Percentiles rank a stretch among this genome's conserved stretches.
Conservation (phyloP, 2,113 vertebrate species). For the Coregonus clupeaformis region DNA sequence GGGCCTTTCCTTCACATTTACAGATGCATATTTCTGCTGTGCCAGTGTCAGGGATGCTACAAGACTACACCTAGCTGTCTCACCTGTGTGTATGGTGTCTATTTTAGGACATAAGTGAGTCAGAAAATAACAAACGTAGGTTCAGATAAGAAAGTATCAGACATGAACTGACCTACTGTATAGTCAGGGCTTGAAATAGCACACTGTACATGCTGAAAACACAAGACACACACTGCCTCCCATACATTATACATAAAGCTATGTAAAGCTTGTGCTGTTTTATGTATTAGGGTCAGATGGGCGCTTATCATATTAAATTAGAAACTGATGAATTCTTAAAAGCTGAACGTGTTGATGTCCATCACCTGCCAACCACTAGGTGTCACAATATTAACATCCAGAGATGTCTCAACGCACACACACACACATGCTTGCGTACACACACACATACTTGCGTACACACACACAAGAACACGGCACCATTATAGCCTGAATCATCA, state of each 20-base stretch:
- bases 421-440: no score
- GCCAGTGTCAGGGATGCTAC: conserved; percentile 52
- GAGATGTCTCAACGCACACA: conserved; percentile 4
- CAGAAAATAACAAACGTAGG: no score
- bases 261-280: not conserved
- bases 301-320: not conserved
- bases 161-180: no score
- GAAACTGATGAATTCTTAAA: not conserved
- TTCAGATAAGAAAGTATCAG: no score
- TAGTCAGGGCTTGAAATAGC: no score
- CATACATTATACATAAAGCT: not conserved
- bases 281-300: not conserved
- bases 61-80: conserved; percentile 38
- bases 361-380: conserved; percentile 56
- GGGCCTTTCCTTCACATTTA: conserved; percentile 57
- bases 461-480: conserved; percentile 9
- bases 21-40: conserved; percentile 43
- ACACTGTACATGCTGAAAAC: not conserved
- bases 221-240: not conserved
- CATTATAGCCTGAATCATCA: conserved; percentile 36
- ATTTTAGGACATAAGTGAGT: not conserved
- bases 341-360: conserved; percentile 21
- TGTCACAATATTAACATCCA: conserved; percentile 65
- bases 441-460: not conserved
- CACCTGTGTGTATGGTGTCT: not conserved